phyloP scores from a whole-genome alignment of 1,140 invertebrate species.

The Drosophila orena region DNA sequence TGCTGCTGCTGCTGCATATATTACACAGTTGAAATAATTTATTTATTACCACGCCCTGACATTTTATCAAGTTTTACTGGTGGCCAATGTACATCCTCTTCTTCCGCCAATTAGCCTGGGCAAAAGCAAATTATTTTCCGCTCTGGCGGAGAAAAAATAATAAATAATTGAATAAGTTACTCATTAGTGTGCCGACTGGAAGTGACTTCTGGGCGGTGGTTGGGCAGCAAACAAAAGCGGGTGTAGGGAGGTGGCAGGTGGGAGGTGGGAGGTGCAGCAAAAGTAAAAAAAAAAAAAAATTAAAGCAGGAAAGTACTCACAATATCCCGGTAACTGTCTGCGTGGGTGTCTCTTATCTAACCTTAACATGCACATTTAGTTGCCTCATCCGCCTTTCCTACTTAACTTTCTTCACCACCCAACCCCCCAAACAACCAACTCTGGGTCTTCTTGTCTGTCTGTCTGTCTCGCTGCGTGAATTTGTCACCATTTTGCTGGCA shows the following conservation, averaged over 20 bases:
- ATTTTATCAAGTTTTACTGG: constrained; percentile 42
- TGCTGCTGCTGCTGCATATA: constrained; percentile 17
- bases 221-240: background rate
- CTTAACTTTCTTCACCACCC: constrained; percentile 12
- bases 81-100: constrained; percentile 34
- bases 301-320: constrained; percentile 5
- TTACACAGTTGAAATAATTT: constrained; percentile 36
- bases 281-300: background rate
- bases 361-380: constrained; percentile 67
- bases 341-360: constrained; percentile 58
- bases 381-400: constrained; percentile 38
- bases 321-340: constrained; percentile 41
- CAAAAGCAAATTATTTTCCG: constrained; percentile 63
- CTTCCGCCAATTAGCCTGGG: constrained; percentile 66
- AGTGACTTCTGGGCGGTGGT: constrained; percentile 13
- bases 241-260: too few species aligned
- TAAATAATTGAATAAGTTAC: constrained; percentile 82
- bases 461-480: constrained; percentile 48
- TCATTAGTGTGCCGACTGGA: constrained; percentile 52
- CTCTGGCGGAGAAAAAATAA: constrained; percentile 49
- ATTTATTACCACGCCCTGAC: constrained; percentile 45
- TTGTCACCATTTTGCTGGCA: constrained; percentile 69
- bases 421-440: background rate
- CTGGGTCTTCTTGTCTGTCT: constrained; percentile 5
- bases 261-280: constrained; percentile 13